Conservation (phyloP, 2,797 vertebrate species). For the Lithobates pipiens region DNA sequence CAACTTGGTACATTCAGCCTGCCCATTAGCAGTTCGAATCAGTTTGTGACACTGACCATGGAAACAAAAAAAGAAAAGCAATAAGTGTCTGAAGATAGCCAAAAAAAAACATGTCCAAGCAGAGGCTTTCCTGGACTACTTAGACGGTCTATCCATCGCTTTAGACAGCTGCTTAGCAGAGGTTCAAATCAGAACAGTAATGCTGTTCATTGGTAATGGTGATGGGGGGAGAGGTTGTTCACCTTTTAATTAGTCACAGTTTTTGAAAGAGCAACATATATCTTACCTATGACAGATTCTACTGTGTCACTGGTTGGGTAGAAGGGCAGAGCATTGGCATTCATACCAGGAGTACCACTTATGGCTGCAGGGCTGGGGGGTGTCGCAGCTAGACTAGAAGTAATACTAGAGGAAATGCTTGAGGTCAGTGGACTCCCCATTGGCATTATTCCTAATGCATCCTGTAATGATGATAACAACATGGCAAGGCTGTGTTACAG, state of each 20-base stretch:
- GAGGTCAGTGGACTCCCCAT: slow-evolving; percentile 91
- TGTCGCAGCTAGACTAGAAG: slow-evolving; percentile 94
- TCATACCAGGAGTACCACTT: slow-evolving; percentile 92
- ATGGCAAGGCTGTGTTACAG: background rate
- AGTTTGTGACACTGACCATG: too few species aligned
- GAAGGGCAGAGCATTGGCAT: slow-evolving; percentile 96
- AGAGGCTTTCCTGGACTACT: too few species aligned
- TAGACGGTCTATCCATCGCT: too few species aligned
- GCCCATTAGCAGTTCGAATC: too few species aligned
- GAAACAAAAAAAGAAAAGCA: too few species aligned
- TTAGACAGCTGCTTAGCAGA: too few species aligned
- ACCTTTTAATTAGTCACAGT: background rate
- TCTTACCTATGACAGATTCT: slow-evolving; percentile 96
- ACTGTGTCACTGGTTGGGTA: slow-evolving; percentile 98
- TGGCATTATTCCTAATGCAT: slow-evolving; percentile 91
- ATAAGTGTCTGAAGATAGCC: too few species aligned
- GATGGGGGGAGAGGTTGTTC: background rate
- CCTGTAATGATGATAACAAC: slow-evolving; percentile 75
- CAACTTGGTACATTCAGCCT: too few species aligned
- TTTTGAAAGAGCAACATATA: background rate
- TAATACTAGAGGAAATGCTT: slow-evolving; percentile 96
- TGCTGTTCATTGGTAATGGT: background rate
- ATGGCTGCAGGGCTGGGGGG: slow-evolving; percentile 86
- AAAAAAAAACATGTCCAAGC: background rate
- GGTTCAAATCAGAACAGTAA: background rate